Percentiles rank a stretch among this genome's conserved stretches.
Conservation (phyloP, 2,888 invertebrate genomes). For the Dinocampus coccinellae region DNA sequence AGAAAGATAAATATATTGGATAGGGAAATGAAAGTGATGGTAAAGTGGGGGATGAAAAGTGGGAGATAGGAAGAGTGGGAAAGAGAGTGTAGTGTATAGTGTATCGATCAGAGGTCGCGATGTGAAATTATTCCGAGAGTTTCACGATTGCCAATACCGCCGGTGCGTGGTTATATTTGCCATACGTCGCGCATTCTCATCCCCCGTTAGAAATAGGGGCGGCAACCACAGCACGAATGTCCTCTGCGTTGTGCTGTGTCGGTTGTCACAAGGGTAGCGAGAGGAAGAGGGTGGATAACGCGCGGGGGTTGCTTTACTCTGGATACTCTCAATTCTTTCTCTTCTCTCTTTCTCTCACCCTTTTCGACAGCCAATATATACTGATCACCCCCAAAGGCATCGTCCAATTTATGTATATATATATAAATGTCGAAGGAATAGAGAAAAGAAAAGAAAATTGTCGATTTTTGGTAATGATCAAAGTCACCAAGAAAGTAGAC, state of each 20-base stretch:
- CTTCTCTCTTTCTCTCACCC: slow-evolving; percentile 52
- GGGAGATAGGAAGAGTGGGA: slow-evolving; percentile 1
- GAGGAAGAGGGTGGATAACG: slow-evolving; percentile 42
- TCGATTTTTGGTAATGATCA: slow-evolving; percentile 44
- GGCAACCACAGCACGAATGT: slow-evolving; percentile 68
- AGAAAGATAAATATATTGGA: slow-evolving; percentile 5
- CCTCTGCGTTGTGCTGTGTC: slow-evolving; percentile 47
- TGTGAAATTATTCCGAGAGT: slow-evolving; percentile 58
- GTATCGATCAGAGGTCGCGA: slow-evolving; percentile 64
- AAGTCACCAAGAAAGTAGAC: slow-evolving; percentile 4
- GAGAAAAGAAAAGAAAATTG: slow-evolving; percentile 43
- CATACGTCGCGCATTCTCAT: slow-evolving; percentile 62
- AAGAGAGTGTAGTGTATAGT: slow-evolving; percentile 35
- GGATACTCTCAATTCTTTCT: slow-evolving; percentile 29
- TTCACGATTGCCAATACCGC: slow-evolving; percentile 57
- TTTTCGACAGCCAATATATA: slow-evolving; percentile 68
- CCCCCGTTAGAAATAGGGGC: slow-evolving; percentile 59
- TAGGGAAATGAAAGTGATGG: slow-evolving; percentile 11
- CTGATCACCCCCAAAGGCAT: slow-evolving; percentile 68
- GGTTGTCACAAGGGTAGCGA: slow-evolving; percentile 37
- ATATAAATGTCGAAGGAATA: slow-evolving; percentile 3
- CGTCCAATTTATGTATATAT: slow-evolving; percentile 47
- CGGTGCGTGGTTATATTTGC: slow-evolving; percentile 63
- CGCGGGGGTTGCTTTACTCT: slow-evolving; percentile 42
- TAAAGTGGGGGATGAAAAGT: neutral